These are phyloP conservation scores for Cryptocheilus praepositus DNA, from an alignment of 2,888 invertebrate genomes.

Conservation along the genomic window DNA sequence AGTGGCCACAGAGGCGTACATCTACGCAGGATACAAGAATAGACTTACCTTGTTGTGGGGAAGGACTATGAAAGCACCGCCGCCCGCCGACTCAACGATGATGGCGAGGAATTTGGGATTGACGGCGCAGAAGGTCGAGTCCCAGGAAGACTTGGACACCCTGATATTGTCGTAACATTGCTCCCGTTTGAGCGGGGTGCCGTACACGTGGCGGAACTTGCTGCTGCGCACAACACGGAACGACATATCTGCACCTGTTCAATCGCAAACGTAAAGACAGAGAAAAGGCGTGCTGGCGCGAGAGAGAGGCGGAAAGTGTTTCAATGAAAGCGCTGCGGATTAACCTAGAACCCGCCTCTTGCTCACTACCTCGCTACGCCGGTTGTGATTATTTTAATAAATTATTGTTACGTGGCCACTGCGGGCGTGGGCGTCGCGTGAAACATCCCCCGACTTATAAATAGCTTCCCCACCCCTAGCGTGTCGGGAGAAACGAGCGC, in stretches of 20 bases:
- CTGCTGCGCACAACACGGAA: conserved; percentile 97
- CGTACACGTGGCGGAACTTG: conserved; percentile 98
- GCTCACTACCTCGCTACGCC: conserved; percentile 27
- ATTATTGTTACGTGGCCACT: conserved; percentile 69
- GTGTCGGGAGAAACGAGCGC: conserved; percentile 43
- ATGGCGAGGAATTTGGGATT: conserved; percentile 98
- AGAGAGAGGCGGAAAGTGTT: neutral
- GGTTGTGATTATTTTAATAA: conserved; percentile 60
- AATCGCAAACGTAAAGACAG: conserved; percentile 10
- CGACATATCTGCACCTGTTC: conserved; percentile 81
- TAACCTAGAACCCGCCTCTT: conserved; percentile 32
- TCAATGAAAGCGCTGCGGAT: conserved; percentile 19
- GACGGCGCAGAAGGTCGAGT: conserved; percentile 98
- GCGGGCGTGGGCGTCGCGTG: conserved; percentile 70
- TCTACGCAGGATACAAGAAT: neutral
- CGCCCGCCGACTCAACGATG: conserved; percentile 97
- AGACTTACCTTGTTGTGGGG: conserved; percentile 90
- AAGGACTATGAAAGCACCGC: conserved; percentile 96
- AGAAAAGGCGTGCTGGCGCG: no score
- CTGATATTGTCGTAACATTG: conserved; percentile 98
- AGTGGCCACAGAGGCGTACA: neutral
- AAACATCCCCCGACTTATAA: conserved; percentile 72
- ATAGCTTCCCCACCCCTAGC: conserved; percentile 68
- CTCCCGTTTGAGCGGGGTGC: conserved; percentile 93
- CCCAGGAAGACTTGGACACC: conserved; percentile 98